These are phyloP conservation scores for Cyprinodon brontotheroides DNA, from an alignment of 2,113 vertebrate genomes.

Conservation along the genomic window DNA sequence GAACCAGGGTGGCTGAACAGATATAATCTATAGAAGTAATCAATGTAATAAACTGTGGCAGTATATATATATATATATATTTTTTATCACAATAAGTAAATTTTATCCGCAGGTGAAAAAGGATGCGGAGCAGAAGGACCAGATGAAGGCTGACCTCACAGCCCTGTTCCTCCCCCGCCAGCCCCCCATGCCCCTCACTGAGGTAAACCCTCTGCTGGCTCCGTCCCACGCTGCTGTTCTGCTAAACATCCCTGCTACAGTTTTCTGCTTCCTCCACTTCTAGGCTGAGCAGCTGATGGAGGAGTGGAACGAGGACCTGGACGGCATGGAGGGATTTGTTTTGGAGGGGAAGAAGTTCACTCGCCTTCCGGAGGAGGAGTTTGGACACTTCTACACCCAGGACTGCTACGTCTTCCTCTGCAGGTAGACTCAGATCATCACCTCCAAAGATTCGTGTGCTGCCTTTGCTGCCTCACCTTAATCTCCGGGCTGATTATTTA, in stretches of 20 bases:
- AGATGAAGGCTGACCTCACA: conserved; percentile 97
- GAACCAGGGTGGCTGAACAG: too few species aligned
- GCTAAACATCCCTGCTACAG: neutral
- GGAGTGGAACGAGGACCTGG: conserved; percentile 97
- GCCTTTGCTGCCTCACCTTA: neutral
- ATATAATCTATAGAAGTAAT: too few species aligned
- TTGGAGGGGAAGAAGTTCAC: conserved; percentile 97
- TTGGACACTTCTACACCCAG: conserved; percentile 94
- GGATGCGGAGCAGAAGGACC: conserved; percentile 90
- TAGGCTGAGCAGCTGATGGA: conserved; percentile 95
- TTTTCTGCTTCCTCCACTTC: neutral
- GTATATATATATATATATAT: too few species aligned
- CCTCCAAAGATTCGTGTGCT: too few species aligned
- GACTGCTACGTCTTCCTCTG: conserved; percentile 99
- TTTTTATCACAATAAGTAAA: neutral
- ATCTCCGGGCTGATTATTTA: neutral
- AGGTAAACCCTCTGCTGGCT: conserved; percentile 75
- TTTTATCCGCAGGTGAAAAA: conserved; percentile 82
- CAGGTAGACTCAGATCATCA: conserved; percentile 78
- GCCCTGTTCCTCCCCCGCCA: conserved; percentile 95
- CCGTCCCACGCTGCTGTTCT: neutral
- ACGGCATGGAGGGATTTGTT: conserved; percentile 98
- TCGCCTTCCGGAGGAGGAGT: conserved; percentile 94
- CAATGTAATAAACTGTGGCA: too few species aligned
- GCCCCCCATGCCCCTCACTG: conserved; percentile 88